Conservation (phyloP, 2,113 vertebrate species). For the Eurystomus gularis region DNA sequence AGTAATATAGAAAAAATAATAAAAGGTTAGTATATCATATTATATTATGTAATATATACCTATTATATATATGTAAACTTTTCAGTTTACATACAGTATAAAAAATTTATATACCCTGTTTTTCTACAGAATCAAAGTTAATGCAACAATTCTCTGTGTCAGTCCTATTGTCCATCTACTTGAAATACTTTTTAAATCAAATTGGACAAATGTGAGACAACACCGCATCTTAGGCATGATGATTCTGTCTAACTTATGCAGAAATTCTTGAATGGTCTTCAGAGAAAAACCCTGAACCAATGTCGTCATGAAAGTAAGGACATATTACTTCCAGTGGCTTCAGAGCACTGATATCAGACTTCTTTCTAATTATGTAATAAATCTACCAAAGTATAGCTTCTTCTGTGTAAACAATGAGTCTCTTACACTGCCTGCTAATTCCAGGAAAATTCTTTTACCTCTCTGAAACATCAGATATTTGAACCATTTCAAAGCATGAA, state of each 20-base stretch:
- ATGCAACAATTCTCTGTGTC: neutral
- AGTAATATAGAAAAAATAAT: neutral
- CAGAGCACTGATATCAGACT: neutral
- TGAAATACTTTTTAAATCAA: neutral
- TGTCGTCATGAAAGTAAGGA: neutral
- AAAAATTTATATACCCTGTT: neutral
- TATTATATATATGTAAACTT: neutral
- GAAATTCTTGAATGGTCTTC: neutral
- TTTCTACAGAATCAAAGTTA: neutral
- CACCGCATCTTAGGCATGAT: neutral
- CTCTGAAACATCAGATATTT: no score
- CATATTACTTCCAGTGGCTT: neutral
- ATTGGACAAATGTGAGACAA: neutral
- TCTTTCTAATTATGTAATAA: neutral
- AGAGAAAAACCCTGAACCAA: neutral
- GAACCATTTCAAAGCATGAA: no score
- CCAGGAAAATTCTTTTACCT: neutral
- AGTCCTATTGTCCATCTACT: neutral
- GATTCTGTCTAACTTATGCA: neutral
- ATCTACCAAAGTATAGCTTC: neutral
- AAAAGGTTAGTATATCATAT: neutral
- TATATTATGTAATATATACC: no score
- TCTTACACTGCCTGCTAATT: neutral
- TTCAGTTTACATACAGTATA: neutral
- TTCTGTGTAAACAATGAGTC: neutral